Evolutionary conservation across 2,113 vertebrate species (phyloP).

Genomic region (Tychaedon coryphoeus): DNA sequence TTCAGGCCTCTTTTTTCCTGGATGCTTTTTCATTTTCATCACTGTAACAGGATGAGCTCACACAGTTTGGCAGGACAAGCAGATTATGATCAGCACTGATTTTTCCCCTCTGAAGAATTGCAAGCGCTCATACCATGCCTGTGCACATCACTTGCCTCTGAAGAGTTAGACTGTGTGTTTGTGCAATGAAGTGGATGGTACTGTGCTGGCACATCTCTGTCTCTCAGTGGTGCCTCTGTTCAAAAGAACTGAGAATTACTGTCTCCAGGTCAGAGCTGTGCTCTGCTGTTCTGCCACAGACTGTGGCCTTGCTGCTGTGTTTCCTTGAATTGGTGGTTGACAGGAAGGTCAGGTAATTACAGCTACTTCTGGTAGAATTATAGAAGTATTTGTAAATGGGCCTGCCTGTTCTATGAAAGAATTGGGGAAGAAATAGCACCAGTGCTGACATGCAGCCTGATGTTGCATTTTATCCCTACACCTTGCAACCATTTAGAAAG

Average conservation of each 20-base stretch:
- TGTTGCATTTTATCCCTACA: not conserved
- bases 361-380: not conserved
- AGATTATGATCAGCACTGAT: not conserved
- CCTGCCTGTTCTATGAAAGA: not conserved
- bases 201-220: not conserved
- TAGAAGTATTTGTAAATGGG: not conserved
- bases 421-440: not conserved
- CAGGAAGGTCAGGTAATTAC: not conserved
- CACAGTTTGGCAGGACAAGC: not conserved
- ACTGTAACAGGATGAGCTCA: not conserved
- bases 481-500: not conserved
- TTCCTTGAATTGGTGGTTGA: not conserved
- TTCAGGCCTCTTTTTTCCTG: not conserved
- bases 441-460: not conserved
- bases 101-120: not conserved
- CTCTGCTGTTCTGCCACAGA: not conserved
- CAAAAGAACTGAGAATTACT: slow-evolving; percentile 48
- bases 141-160: not conserved
- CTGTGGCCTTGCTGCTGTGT: not conserved
- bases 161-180: not conserved
- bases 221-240: slow-evolving; percentile 40
- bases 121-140: not conserved
- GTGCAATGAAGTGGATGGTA: slow-evolving; percentile 52
- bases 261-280: not conserved
- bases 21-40: not conserved